These are phyloP conservation scores for Nomada hirtipes DNA, from an alignment of 2,888 invertebrate genomes.

Conservation along the genomic window DNA sequence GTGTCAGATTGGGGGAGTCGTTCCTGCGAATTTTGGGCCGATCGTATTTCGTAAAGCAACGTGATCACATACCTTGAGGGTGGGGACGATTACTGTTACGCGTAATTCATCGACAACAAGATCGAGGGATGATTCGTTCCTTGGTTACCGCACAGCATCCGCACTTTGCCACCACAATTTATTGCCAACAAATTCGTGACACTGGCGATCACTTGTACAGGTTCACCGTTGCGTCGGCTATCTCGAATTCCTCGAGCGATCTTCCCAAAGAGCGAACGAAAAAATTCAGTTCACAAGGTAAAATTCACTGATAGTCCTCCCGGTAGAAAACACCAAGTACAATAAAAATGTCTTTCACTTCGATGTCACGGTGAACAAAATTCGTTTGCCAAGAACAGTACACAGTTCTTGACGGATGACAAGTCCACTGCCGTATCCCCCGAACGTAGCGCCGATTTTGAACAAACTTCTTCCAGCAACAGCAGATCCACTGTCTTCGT, in stretches of 20 bases:
- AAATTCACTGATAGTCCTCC: constrained; percentile 22
- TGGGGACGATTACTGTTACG: constrained; percentile 37
- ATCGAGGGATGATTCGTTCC: background rate
- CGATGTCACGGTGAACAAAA: too few relatives aligned
- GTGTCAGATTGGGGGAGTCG: constrained; percentile 18
- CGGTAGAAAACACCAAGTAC: background rate
- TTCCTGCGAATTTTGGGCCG: background rate
- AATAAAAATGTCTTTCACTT: constrained; percentile 4
- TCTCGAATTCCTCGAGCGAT: background rate
- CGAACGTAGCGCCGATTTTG: background rate
- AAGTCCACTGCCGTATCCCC: too few relatives aligned
- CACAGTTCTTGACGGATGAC: background rate
- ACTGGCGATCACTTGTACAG: constrained; percentile 43
- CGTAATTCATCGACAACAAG: constrained; percentile 23
- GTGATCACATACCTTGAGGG: constrained; percentile 59
- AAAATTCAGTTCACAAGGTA: constrained; percentile 38
- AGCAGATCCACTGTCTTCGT: background rate
- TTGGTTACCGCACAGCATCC: constrained; percentile 18
- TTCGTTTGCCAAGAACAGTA: background rate
- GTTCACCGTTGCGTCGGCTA: constrained; percentile 31
- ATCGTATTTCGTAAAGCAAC: constrained; percentile 6
- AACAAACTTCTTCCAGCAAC: too few relatives aligned
- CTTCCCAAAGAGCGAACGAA: background rate
- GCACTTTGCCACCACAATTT: constrained; percentile 53
- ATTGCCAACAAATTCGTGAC: constrained; percentile 32